Evolutionary conservation across 2,797 vertebrate species (phyloP).

Genomic region (Numenius phaeopus): DNA sequence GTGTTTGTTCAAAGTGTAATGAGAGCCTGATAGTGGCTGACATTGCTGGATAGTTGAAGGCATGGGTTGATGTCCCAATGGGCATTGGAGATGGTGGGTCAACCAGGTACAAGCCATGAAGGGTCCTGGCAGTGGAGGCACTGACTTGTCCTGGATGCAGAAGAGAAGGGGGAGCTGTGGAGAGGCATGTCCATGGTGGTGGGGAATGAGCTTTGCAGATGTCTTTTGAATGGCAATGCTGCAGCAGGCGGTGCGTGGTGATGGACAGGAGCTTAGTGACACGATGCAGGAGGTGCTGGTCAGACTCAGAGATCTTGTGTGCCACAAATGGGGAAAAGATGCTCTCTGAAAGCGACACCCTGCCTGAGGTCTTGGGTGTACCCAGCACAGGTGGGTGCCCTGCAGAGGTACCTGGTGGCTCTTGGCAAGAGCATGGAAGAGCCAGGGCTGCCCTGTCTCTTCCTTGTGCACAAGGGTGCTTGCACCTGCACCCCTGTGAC

Average conservation of each 20-base stretch:
- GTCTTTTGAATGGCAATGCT: no score
- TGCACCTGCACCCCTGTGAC: background rate
- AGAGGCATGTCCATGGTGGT: background rate
- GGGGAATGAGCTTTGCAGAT: background rate
- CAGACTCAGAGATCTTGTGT: background rate
- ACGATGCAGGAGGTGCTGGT: accelerated
- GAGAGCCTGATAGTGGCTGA: background rate
- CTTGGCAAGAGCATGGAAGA: background rate
- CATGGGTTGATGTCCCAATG: accelerated
- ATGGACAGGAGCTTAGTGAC: background rate
- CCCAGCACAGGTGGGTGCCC: background rate
- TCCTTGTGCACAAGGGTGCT: background rate
- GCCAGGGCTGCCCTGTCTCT: background rate
- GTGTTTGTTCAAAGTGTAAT: accelerated
- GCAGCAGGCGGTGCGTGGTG: background rate
- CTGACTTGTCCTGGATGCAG: background rate
- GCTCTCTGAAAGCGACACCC: accelerated
- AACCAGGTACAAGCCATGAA: background rate
- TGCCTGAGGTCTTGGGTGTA: background rate
- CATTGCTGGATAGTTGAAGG: background rate
- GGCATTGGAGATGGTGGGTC: background rate
- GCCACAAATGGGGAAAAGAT: background rate
- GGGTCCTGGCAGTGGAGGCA: background rate
- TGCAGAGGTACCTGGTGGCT: background rate
- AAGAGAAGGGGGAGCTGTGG: background rate